These are phyloP conservation scores for human (Homo sapiens) DNA, from an alignment of 2,113 vertebrate genomes.

Conservation along the genomic window DNA sequence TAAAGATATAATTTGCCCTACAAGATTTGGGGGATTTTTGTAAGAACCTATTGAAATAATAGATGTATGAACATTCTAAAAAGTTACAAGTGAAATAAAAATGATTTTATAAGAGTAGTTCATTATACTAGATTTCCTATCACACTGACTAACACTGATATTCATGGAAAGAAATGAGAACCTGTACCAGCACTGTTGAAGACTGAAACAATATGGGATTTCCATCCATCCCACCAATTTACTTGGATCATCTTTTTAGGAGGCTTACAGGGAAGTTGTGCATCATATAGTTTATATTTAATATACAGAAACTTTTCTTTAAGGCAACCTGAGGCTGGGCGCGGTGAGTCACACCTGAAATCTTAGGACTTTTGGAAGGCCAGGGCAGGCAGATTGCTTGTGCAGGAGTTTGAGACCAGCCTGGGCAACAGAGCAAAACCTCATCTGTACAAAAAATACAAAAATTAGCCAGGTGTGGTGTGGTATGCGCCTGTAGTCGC, in stretches of 20 bases:
- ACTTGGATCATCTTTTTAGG: not conserved
- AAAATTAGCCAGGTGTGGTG: no score
- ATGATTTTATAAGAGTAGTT: not conserved
- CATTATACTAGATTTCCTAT: not conserved
- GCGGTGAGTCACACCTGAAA: no score
- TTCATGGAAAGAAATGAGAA: not conserved
- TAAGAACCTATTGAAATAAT: slow-evolving; percentile 1
- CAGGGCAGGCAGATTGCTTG: no score
- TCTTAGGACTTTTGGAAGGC: no score
- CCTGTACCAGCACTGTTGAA: not conserved
- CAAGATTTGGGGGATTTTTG: not conserved
- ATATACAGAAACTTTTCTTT: not conserved
- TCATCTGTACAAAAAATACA: no score
- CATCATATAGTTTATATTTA: not conserved
- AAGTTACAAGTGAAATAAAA: not conserved
- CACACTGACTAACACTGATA: not conserved
- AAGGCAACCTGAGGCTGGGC: not conserved
- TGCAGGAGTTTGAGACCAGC: no score
- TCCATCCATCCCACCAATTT: not conserved
- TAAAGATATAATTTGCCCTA: not conserved
- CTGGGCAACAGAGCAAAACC: no score
- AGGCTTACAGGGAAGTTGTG: not conserved
- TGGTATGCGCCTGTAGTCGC: no score
- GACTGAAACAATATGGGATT: not conserved
- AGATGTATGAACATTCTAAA: not conserved